Evolutionary conservation across 2,113 vertebrate species (phyloP).

Genomic region (Psittacus erithacus): DNA sequence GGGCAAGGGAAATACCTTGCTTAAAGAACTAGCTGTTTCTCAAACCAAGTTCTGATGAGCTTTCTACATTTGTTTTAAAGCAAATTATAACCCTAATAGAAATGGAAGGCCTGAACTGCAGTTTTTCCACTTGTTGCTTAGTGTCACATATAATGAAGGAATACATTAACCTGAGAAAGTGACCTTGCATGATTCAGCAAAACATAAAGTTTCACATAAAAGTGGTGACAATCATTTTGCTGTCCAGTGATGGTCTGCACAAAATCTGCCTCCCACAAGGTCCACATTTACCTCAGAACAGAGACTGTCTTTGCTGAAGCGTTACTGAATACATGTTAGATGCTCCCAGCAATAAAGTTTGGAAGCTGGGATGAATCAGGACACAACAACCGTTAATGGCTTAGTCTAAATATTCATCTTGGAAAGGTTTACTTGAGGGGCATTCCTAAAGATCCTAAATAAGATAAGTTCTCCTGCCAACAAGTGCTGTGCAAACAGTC

Average conservation of each 20-base stretch:
- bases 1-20: not conserved
- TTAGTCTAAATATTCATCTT: not conserved
- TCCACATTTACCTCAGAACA: not conserved
- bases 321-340: not conserved
- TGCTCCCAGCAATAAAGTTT: not conserved
- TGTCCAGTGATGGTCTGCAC: not conserved
- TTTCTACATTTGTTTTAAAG: not conserved
- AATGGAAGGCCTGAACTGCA: not conserved
- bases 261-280: not conserved
- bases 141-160: not conserved
- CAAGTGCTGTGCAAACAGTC: not conserved
- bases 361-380: not conserved
- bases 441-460: constrained; percentile 1
- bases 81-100: not conserved
- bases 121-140: not conserved
- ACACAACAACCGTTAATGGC: rapidly evolving
- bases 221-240: not conserved
- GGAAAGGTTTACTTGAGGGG: constrained; percentile 8
- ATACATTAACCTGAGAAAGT: not conserved
- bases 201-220: not conserved
- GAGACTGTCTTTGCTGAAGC: not conserved
- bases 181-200: not conserved
- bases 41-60: not conserved
- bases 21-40: not conserved
- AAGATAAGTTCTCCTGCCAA: constrained; percentile 12